Evolutionary conservation across 2,113 vertebrate species (phyloP).

Genomic region (Channa maculata): DNA sequence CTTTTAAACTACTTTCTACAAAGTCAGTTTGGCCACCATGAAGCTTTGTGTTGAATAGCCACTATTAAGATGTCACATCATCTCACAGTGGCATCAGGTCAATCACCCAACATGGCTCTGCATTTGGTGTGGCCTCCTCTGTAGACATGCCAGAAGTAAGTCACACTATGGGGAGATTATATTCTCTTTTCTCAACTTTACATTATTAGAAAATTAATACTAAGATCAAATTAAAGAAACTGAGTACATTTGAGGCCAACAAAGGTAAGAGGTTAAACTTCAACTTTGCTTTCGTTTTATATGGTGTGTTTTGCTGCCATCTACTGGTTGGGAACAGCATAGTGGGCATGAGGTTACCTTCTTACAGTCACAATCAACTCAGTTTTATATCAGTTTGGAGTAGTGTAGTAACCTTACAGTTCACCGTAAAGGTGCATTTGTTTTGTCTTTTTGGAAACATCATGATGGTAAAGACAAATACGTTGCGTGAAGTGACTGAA

Average conservation of each 20-base stretch:
- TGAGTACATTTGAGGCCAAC: not conserved
- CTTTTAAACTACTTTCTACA: conserved; percentile 25
- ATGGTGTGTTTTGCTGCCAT: conserved; percentile 53
- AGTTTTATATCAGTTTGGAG: not conserved
- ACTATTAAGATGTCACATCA: conserved; percentile 4
- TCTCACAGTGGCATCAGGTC: not conserved
- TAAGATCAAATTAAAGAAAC: not conserved
- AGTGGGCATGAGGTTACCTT: not conserved
- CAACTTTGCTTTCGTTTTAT: not conserved
- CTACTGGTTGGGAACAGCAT: conserved; percentile 63
- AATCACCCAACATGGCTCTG: not conserved
- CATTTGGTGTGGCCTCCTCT: not conserved
- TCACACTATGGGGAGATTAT: not conserved
- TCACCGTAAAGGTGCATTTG: not conserved
- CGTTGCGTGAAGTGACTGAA: no score
- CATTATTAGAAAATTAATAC: no score
- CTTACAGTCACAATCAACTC: not conserved
- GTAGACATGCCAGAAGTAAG: not conserved
- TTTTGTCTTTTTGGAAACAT: not conserved
- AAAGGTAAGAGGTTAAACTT: not conserved
- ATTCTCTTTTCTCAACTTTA: no score
- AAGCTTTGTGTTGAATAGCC: conserved; percentile 7
- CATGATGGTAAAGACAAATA: not conserved
- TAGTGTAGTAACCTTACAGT: not conserved
- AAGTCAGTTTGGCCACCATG: conserved; percentile 14